A percentile compares a stretch with the other conserved stretches of the same genome.
phyloP scores from a whole-genome alignment of 2,113 vertebrate species.

The Lontra canadensis region DNA sequence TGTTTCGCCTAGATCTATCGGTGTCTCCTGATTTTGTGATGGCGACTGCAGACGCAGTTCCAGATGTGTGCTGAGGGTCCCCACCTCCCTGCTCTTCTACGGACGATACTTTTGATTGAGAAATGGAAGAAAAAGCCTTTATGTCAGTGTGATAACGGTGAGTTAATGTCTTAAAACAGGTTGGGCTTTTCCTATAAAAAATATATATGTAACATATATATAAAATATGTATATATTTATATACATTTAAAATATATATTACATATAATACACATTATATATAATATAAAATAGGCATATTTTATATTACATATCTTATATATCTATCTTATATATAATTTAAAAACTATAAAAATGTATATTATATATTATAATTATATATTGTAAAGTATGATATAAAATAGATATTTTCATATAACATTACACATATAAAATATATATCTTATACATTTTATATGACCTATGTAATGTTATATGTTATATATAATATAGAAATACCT shows the following conservation, averaged over 20 bases:
- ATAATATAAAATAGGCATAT: not conserved
- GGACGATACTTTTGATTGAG: not conserved
- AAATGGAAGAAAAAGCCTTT: not conserved
- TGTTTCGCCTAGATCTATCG: not conserved
- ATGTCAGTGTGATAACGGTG: not conserved
- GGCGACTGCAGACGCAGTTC: not conserved
- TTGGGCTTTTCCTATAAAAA: not conserved
- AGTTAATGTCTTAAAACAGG: not conserved
- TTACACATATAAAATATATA: not conserved
- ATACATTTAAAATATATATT: too few relatives aligned
- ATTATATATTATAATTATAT: not conserved
- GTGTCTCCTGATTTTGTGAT: accelerated
- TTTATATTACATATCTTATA: too few relatives aligned
- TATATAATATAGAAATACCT: not conserved
- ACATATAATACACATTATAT: not conserved
- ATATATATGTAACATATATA: not conserved
- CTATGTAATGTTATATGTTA: not conserved
- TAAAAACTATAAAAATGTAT: not conserved
- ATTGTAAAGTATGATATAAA: not conserved
- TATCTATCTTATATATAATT: too few relatives aligned
- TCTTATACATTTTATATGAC: too few relatives aligned
- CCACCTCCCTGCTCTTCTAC: not conserved
- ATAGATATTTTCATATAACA: not conserved
- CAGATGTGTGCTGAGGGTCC: not conserved
- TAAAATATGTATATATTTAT: not conserved